These are phyloP conservation scores for Bedellia somnulentella DNA, from an alignment of 2,888 invertebrate species.

Conservation along the genomic window DNA sequence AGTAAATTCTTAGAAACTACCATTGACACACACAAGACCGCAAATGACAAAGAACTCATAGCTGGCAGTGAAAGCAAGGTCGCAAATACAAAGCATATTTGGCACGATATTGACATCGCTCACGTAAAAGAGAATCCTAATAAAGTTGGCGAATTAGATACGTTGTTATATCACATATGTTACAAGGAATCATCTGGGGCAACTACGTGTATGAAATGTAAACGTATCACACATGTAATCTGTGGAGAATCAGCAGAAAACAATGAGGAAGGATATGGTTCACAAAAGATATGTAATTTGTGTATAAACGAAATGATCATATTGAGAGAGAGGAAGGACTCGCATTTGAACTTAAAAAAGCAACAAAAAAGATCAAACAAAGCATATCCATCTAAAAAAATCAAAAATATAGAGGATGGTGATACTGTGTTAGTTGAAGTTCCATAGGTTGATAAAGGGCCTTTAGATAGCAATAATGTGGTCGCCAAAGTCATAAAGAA, in stretches of 20 bases:
- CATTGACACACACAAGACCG: too few species aligned
- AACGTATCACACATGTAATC: constrained; percentile 1
- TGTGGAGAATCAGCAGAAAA: constrained; percentile 3
- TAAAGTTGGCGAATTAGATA: constrained; percentile 6
- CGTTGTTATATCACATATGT: constrained; percentile 6
- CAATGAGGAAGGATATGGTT: constrained; percentile 3
- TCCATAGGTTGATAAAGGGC: too few species aligned
- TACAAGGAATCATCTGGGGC: constrained; percentile 5
- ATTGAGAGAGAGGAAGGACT: constrained; percentile 1
- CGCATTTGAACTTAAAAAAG: constrained; percentile 9
- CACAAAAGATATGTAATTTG: constrained; percentile 3
- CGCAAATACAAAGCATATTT: constrained; percentile 1
- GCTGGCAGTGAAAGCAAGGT: too few species aligned
- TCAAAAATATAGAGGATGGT: constrained; percentile 7
- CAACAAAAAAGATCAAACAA: constrained; percentile 7
- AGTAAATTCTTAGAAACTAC: too few species aligned
- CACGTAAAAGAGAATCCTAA: constrained; percentile 6
- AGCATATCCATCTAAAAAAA: constrained; percentile 6
- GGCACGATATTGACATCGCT: constrained; percentile 2
- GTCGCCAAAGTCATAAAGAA: constrained; percentile 6
- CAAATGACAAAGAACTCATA: too few species aligned
- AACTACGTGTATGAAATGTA: constrained; percentile 2
- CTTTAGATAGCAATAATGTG: constrained; percentile 8
- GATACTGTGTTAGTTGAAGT: constrained; percentile 8
- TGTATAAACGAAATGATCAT: constrained; percentile 3